A percentile compares a stretch with the other conserved stretches of the same genome.
These are phyloP conservation scores for Pterocles gutturalis DNA, from an alignment of 2,113 vertebrate species.

Conservation along the genomic window DNA sequence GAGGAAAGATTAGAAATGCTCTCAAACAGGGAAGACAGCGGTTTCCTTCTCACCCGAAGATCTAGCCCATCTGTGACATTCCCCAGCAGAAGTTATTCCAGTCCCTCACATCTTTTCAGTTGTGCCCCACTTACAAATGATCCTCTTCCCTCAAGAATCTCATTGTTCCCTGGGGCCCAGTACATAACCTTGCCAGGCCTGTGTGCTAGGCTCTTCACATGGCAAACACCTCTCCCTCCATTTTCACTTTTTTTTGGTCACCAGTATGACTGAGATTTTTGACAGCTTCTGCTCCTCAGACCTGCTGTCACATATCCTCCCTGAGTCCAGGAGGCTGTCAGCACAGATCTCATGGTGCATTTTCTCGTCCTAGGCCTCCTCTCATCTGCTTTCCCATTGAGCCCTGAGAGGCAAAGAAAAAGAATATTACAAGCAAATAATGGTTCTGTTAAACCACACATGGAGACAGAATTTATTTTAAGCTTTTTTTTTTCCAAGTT, in stretches of 20 bases:
- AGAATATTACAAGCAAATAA: slow-evolving; percentile 35
- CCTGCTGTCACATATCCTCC: background rate
- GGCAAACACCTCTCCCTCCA: background rate
- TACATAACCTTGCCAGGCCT: background rate
- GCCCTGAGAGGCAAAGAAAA: slow-evolving; percentile 18
- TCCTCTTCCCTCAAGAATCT: background rate
- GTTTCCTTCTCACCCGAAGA: background rate
- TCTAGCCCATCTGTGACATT: background rate
- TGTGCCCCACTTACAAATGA: background rate
- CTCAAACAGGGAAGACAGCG: slow-evolving; percentile 32
- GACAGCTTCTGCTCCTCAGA: background rate
- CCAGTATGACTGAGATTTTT: background rate
- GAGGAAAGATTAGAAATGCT: slow-evolving; percentile 50
- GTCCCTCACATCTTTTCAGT: background rate
- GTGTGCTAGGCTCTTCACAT: accelerated
- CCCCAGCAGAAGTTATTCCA: background rate
- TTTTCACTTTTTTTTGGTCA: background rate
- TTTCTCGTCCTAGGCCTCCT: background rate
- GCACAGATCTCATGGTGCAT: background rate
- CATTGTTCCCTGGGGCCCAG: background rate
- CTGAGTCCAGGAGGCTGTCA: background rate
- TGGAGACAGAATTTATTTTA: slow-evolving; percentile 35
- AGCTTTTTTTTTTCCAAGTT: slow-evolving; percentile 29
- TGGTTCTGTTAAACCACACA: slow-evolving; percentile 17
- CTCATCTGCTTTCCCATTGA: background rate